These are phyloP conservation scores for Sterrhoptilus dennistouni DNA, from an alignment of 2,113 vertebrate genomes.

Conservation along the genomic window DNA sequence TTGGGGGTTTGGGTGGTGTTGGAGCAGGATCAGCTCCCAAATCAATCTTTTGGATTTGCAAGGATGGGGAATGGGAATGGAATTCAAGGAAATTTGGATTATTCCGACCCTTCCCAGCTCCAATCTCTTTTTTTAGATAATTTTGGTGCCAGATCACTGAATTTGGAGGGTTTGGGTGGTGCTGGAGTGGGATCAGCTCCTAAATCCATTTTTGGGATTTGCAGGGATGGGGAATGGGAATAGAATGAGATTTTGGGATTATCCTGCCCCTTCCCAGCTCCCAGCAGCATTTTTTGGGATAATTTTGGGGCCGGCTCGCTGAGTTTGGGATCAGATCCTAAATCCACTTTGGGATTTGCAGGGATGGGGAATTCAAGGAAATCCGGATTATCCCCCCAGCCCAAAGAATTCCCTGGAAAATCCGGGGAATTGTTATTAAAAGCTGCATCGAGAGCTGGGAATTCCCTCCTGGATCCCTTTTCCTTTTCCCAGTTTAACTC, in stretches of 20 bases:
- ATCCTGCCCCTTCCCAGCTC: neutral
- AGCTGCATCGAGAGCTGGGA: neutral
- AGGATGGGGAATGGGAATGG: neutral
- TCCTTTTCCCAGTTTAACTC: neutral
- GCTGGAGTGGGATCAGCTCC: neutral
- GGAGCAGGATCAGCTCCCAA: neutral
- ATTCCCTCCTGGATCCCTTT: neutral
- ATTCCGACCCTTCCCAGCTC: too few relatives aligned
- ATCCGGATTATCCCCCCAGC: too few relatives aligned
- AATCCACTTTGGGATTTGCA: neutral
- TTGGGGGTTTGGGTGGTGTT: neutral
- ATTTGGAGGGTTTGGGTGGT: neutral
- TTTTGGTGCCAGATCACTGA: too few relatives aligned
- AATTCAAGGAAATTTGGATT: neutral
- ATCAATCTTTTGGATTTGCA: neutral
- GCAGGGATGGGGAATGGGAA: neutral
- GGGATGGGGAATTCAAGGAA: neutral
- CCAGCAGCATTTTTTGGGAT: neutral
- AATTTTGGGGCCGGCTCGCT: fast-evolving
- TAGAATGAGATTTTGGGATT: neutral
- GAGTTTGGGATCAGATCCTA: neutral
- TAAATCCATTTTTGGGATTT: neutral
- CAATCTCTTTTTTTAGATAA: too few relatives aligned
- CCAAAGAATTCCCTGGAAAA: neutral
- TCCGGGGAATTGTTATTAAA: conserved; percentile 42